Base-by-base conservation (phyloP, 2,888 invertebrate genomes). In the Thecophora atra region DNA sequence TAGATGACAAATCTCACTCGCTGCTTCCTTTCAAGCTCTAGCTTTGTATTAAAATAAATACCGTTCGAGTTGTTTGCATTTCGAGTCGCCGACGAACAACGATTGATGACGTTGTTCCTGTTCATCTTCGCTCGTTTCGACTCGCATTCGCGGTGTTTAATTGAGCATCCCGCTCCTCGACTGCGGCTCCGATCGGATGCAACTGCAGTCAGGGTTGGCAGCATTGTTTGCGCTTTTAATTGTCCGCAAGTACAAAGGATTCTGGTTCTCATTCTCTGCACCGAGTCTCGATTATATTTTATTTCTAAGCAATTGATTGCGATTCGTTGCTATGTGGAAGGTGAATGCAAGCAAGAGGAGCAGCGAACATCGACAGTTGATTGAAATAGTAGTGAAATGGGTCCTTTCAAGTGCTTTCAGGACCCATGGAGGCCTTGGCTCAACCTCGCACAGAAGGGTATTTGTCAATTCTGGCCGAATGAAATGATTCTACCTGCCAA, bases 161-260 rank as follows among this genome's bases (percentile, higher is more conserved):
- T 26, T 47, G 64, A 47, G 47, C 64, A 21, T 47, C 64, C 47
- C 64, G 17, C 21, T 47, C 24, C 26, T 8, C 7, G 24, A 26
- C n/a, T 47, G 17, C 24, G 19, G 42, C 44, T 4, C 4, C 42
- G 15, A 47, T 47, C 44, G 47, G 26, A 26, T 64, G 15, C 54
- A 52, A 37, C 26, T 54, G 51, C 66, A 13, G 30, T 8, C 67
- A 52, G 44, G 42, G 63, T 42, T 63, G 63, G 47, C 44, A 64
- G 13, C 64, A 47, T 47, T 26, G 64, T 64, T 64, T 47, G 26
- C 26, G 42, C 47, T 13, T 47, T 47, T 47, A 64, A 64, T 64
- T 64, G 47, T 64, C 24, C 24, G 64, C 47, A 21, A n/a, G 24
- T 26, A 64, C 47, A 64, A 64, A 26, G 26, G 47, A 21, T 44